phyloP scores from a whole-genome alignment of 2,797 vertebrate species.

The Schizopygopsis malacanthus region DNA sequence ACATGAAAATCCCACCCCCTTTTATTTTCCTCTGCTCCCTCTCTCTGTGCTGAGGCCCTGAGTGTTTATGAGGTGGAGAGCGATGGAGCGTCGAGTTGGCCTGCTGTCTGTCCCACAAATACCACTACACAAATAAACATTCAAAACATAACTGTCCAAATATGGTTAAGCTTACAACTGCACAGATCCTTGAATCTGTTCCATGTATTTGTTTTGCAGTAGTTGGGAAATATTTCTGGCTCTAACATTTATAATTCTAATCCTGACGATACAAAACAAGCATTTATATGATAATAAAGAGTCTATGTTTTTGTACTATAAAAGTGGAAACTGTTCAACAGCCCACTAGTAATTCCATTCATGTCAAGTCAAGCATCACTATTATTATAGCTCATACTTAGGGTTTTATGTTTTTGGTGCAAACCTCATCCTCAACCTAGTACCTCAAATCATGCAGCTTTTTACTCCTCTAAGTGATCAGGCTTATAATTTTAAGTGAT shows the following conservation, averaged over 20 bases:
- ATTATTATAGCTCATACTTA: background rate
- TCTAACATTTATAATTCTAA: conserved; percentile 62
- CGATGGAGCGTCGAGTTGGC: conserved; percentile 22
- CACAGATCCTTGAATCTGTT: conserved; percentile 19
- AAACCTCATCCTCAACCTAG: background rate
- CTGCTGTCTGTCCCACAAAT: conserved; percentile 56
- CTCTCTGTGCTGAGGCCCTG: background rate
- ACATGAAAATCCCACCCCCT: background rate
- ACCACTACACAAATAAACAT: conserved; percentile 67
- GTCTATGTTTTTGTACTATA: conserved; percentile 72
- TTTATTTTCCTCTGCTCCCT: conserved; percentile 20
- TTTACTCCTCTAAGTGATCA: conserved; percentile 18
- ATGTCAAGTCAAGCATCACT: background rate
- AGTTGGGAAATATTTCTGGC: conserved; percentile 70
- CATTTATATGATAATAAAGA: conserved; percentile 49
- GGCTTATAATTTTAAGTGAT: background rate
- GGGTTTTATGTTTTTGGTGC: background rate
- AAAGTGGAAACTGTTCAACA: conserved; percentile 67
- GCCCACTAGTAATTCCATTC: conserved; percentile 59
- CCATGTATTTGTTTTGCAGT: conserved; percentile 50
- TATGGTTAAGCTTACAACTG: conserved; percentile 61
- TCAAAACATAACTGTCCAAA: conserved; percentile 53
- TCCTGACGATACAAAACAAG: conserved; percentile 59
- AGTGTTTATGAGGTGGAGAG: conserved; percentile 38
- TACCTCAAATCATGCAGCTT: background rate